A percentile compares a stretch with the other conserved stretches of the same genome.
phyloP scores from a whole-genome alignment of 2,113 vertebrate species.

The Stictonetta naevosa region DNA sequence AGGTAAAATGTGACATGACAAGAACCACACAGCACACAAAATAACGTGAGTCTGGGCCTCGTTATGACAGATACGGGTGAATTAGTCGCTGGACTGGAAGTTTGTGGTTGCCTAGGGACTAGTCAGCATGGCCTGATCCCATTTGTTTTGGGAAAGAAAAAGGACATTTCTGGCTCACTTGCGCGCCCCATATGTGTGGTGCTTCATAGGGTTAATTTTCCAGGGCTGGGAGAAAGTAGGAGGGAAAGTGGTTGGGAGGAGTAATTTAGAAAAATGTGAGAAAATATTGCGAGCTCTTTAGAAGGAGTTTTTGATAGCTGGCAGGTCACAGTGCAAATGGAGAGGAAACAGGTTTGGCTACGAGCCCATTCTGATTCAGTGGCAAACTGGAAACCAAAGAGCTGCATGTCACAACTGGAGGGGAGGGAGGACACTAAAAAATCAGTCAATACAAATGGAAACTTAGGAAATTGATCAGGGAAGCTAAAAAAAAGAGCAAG shows the following conservation, averaged over 20 bases:
- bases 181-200: background rate
- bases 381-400: conserved; percentile 13
- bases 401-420: background rate
- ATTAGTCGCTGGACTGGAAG: conserved; percentile 17
- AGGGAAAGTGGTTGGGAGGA: background rate
- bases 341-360: conserved; percentile 7
- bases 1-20: conserved; percentile 12
- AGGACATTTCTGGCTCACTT: background rate
- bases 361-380: conserved; percentile 24
- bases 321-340: background rate
- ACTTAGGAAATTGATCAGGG: background rate
- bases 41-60: rapidly evolving
- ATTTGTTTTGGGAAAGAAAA: background rate
- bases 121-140: background rate
- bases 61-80: background rate
- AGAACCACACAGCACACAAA: background rate
- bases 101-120: background rate
- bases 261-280: background rate
- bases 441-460: background rate
- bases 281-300: conserved; percentile 42
- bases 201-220: conserved; percentile 15
- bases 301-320: conserved; percentile 38
- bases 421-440: background rate
- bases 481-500: background rate
- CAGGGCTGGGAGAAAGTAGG: background rate